Percentiles rank a stretch among this genome's conserved stretches.
phyloP scores from a whole-genome alignment of 1,140 invertebrate genomes.

The Sinonovacula constricta region DNA sequence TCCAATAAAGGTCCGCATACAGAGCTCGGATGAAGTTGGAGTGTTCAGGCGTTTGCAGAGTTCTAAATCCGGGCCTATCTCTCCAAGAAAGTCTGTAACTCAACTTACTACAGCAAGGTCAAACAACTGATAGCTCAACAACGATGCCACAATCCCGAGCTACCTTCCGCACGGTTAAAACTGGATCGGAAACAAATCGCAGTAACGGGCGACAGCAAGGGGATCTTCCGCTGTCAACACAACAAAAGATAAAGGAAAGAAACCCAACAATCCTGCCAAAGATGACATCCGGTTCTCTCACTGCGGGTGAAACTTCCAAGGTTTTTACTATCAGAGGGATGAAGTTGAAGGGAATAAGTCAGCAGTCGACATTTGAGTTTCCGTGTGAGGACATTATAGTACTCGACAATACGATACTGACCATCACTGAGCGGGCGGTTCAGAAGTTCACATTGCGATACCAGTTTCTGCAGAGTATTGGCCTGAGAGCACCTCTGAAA shows the following conservation, averaged over 20 bases:
- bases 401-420: constrained; percentile 37
- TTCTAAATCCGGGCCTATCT: neutral
- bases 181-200: neutral
- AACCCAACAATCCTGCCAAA: constrained; percentile 42
- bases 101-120: neutral
- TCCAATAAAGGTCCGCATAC: constrained; percentile 1
- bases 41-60: neutral
- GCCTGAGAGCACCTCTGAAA: constrained; percentile 20
- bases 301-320: constrained; percentile 28
- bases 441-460: constrained; percentile 46
- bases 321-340: constrained; percentile 34
- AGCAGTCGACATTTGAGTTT: constrained; percentile 45
- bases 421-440: constrained; percentile 44
- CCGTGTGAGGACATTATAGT: constrained; percentile 45
- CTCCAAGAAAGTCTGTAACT: too few species aligned
- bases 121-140: constrained; percentile 16
- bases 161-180: constrained; percentile 24
- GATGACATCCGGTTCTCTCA: constrained; percentile 18
- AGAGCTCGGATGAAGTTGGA: neutral
- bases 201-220: neutral
- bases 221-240: constrained; percentile 6
- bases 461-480: constrained; percentile 42
- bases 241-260: constrained; percentile 31
- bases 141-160: constrained; percentile 24
- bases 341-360: constrained; percentile 31